These are phyloP conservation scores for Teleopsis dalmanni DNA, from an alignment of 1,140 invertebrate species.

Conservation along the genomic window DNA sequence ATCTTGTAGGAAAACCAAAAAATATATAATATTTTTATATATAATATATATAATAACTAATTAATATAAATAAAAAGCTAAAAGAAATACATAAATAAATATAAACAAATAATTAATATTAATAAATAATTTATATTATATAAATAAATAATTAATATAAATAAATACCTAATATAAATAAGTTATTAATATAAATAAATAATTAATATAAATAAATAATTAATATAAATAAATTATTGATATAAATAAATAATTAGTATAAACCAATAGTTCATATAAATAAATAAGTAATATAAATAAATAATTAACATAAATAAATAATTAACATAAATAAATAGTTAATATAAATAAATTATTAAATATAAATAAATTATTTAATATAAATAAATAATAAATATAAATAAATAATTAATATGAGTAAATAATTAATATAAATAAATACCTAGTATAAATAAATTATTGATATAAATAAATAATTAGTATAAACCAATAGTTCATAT, in stretches of 20 bases:
- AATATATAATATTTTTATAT: not conserved
- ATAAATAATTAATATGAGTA: not conserved
- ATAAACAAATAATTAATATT: not conserved
- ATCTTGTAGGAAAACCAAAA: not conserved
- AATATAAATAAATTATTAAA: not conserved
- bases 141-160: no score
- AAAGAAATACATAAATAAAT: not conserved
- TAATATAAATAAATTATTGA: not conserved
- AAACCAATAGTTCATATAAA: not conserved
- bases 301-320: not conserved
- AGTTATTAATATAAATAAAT: not conserved
- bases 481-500: not conserved
- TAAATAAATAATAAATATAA: not conserved
- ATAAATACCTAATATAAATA: no score
- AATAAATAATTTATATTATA: not conserved
- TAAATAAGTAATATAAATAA: not conserved
- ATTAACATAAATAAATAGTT: not conserved
- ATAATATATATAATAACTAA: not conserved
- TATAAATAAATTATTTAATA: not conserved
- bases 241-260: no score
- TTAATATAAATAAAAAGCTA: not conserved
- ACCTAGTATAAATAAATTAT: not conserved
- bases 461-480: not conserved
- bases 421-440: not conserved
- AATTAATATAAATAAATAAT: not conserved